phyloP scores from a whole-genome alignment of 2,797 vertebrate genomes.

The Fundulus diaphanus region DNA sequence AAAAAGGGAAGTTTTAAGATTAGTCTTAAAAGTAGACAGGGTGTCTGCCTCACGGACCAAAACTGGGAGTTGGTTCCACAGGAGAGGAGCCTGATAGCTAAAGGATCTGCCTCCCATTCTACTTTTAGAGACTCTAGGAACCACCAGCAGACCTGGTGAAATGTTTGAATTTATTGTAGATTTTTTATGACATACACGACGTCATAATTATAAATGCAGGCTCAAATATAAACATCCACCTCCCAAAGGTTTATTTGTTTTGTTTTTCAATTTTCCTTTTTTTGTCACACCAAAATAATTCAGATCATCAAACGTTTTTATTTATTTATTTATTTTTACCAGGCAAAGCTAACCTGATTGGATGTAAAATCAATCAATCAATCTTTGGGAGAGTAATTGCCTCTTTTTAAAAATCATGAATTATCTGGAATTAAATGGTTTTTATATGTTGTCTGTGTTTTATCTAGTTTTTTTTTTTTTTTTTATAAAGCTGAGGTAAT shows the following conservation, averaged over 20 bases:
- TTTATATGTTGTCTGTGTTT: no score
- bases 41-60: no score
- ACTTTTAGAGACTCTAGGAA: no score
- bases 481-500: neutral
- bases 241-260: accelerated
- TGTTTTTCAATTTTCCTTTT: neutral
- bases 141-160: no score
- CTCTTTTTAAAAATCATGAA: neutral
- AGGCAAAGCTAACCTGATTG: neutral
- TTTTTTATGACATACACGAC: neutral
- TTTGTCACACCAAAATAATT: neutral
- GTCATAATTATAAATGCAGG: neutral
- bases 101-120: no score
- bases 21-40: no score
- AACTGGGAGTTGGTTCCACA: no score
- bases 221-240: neutral
- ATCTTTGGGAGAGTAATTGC: neutral
- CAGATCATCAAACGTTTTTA: neutral
- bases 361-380: neutral
- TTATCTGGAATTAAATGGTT: neutral
- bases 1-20: no score
- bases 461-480: no score
- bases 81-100: no score
- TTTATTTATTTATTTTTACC: no score
- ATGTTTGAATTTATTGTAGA: neutral